These are phyloP conservation scores for Drosophila tristis DNA, from an alignment of 1,140 invertebrate genomes.

Conservation along the genomic window DNA sequence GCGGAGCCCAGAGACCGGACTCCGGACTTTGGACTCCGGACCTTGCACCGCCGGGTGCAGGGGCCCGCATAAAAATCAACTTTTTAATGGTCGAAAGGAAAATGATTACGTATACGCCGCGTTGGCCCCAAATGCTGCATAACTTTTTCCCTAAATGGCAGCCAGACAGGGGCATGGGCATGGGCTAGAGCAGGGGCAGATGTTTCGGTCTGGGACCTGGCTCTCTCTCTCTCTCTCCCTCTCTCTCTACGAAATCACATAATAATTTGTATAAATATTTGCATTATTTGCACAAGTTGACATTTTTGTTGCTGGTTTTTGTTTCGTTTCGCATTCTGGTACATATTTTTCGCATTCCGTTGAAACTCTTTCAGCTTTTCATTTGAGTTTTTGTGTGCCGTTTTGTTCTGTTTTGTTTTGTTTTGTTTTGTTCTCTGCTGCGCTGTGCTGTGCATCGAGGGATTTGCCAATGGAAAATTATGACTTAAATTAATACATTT, in stretches of 20 bases:
- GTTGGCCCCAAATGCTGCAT: constrained; percentile 26
- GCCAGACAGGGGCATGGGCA: too few species aligned
- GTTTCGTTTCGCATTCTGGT: neutral
- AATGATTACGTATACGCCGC: constrained; percentile 64
- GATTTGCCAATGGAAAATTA: constrained; percentile 68
- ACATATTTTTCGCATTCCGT: constrained; percentile 5
- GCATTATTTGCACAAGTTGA: constrained; percentile 63
- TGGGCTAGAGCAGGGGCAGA: too few species aligned
- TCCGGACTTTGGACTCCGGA: neutral
- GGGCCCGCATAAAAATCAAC: constrained; percentile 57
- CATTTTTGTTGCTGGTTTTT: constrained; percentile 40
- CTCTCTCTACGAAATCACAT: constrained; percentile 53
- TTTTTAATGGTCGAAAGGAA: constrained; percentile 74
- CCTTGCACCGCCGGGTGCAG: neutral
- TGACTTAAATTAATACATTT: constrained; percentile 67
- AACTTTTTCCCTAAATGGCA: constrained; percentile 28
- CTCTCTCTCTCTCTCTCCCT: neutral
- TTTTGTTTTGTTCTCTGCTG: constrained; percentile 13
- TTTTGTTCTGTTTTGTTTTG: constrained; percentile 6
- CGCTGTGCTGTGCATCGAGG: constrained; percentile 37
- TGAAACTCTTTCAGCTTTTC: constrained; percentile 47
- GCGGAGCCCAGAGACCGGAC: neutral
- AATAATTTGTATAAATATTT: constrained; percentile 78
- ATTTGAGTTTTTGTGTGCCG: constrained; percentile 29
- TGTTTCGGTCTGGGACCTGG: neutral